Percentiles rank a stretch among this genome's conserved stretches.
Evolutionary conservation across 2,797 vertebrate genomes (phyloP).

Genomic region (Bryconaethiops microstoma): DNA sequence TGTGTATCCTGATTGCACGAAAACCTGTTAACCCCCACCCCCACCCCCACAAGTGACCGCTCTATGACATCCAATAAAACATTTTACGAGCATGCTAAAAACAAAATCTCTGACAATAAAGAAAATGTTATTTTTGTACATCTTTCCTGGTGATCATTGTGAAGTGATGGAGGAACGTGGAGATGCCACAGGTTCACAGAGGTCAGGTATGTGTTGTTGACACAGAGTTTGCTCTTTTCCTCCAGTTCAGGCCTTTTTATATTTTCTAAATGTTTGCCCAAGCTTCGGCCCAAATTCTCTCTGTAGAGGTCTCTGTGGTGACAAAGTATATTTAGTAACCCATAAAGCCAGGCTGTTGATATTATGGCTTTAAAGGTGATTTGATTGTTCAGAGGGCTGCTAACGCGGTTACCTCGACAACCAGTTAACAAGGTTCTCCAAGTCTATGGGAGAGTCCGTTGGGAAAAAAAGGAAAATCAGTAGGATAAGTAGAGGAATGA

Average conservation of each 20-base stretch:
- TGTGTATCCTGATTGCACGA: slow-evolving; percentile 56
- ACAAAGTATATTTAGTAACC: slow-evolving; percentile 48
- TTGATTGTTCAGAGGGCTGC: slow-evolving; percentile 35
- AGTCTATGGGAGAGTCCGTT: neutral
- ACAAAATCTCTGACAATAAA: slow-evolving; percentile 52
- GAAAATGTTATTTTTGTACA: slow-evolving; percentile 59
- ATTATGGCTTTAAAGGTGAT: slow-evolving; percentile 41
- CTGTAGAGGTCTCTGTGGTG: slow-evolving; percentile 33
- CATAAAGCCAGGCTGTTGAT: slow-evolving; percentile 46
- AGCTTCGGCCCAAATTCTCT: slow-evolving; percentile 38
- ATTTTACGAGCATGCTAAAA: slow-evolving; percentile 49
- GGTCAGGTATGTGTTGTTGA: slow-evolving; percentile 11
- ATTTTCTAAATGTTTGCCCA: slow-evolving; percentile 47
- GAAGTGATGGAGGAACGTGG: neutral
- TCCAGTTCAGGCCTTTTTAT: neutral
- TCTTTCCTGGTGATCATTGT: slow-evolving; percentile 51
- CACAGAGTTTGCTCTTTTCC: slow-evolving; percentile 11
- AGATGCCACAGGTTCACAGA: neutral
- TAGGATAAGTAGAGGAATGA: slow-evolving; percentile 12
- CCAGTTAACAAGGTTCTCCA: slow-evolving; percentile 22
- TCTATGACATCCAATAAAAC: slow-evolving; percentile 48
- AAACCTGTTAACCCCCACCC: slow-evolving; percentile 48
- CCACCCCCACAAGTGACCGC: neutral
- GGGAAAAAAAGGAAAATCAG: neutral
- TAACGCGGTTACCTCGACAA: slow-evolving; percentile 31